Evolutionary conservation across 2,888 invertebrate species (phyloP).

Genomic region (Leucophora obtusa): DNA sequence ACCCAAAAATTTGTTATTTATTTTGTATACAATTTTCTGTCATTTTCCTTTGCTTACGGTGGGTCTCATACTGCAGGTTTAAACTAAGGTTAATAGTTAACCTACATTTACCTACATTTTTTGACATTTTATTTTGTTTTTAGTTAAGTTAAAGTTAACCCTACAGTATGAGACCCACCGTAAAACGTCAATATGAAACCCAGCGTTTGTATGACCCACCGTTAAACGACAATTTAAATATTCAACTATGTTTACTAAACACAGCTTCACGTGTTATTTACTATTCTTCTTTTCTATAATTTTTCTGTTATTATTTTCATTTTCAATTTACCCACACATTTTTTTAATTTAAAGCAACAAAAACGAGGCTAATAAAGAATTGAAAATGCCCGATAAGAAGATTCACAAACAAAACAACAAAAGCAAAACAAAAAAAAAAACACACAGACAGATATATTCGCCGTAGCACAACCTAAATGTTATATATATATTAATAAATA

Average conservation of each 20-base stretch:
- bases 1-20: no score
- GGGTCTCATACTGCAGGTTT: no score
- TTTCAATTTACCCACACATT: constrained; percentile 39
- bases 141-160: no score
- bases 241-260: constrained; percentile 55
- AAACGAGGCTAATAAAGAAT: not conserved
- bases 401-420: constrained; percentile 47
- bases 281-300: not conserved
- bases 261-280: constrained; percentile 60
- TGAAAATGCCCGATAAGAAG: constrained; percentile 40
- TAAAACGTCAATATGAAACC: no score
- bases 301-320: constrained; percentile 25
- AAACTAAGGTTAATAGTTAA: no score
- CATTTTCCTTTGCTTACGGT: no score
- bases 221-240: not conserved
- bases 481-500: constrained; percentile 8
- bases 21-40: no score
- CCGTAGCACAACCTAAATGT: constrained; percentile 33
- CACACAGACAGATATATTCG: constrained; percentile 47
- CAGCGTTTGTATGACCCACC: no score
- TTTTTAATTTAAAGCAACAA: not conserved
- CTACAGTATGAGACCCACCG: no score
- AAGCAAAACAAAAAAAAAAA: constrained; percentile 44
- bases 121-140: no score
- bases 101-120: no score